Conservation (phyloP, 2,113 vertebrate species). For the Cynoglossus semilaevis region DNA sequence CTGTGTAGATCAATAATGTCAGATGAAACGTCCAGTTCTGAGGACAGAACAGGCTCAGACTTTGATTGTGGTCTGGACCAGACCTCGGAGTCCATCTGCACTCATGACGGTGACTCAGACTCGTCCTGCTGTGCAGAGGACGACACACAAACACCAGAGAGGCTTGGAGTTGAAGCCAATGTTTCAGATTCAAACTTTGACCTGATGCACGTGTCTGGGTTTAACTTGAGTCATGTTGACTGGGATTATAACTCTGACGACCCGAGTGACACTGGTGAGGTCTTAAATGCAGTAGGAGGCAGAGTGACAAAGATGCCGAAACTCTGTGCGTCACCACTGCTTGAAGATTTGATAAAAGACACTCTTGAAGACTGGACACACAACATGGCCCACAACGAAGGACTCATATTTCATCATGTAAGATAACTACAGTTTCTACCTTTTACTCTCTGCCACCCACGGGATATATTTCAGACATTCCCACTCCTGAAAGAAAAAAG, state of each 20-base stretch:
- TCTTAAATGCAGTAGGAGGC: slow-evolving; percentile 77
- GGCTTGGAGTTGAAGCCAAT: background rate
- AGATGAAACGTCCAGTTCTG: slow-evolving; percentile 18
- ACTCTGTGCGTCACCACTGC: slow-evolving; percentile 70
- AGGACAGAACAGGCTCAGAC: slow-evolving; percentile 14
- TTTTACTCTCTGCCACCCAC: background rate
- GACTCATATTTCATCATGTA: slow-evolving; percentile 86
- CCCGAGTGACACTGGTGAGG: slow-evolving; percentile 36
- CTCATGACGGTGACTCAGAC: slow-evolving; percentile 50
- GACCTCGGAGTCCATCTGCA: slow-evolving; percentile 28
- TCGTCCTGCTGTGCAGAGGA: slow-evolving; percentile 22
- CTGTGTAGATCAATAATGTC: background rate
- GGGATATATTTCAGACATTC: too few species aligned
- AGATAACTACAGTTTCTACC: slow-evolving; percentile 21
- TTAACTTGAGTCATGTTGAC: slow-evolving; percentile 6
- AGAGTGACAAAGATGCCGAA: slow-evolving; percentile 79
- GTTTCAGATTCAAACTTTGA: slow-evolving; percentile 27
- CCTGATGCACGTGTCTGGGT: slow-evolving; percentile 49
- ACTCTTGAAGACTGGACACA: slow-evolving; percentile 51
- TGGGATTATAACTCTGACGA: slow-evolving; percentile 32
- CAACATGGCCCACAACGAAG: slow-evolving; percentile 73
- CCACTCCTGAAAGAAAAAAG: too few species aligned
- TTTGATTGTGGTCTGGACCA: slow-evolving; percentile 15
- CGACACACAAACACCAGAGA: background rate
- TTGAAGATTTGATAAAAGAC: slow-evolving; percentile 75